These are phyloP conservation scores for Thymelicus acteon DNA, from an alignment of 2,888 invertebrate species.

Conservation along the genomic window DNA sequence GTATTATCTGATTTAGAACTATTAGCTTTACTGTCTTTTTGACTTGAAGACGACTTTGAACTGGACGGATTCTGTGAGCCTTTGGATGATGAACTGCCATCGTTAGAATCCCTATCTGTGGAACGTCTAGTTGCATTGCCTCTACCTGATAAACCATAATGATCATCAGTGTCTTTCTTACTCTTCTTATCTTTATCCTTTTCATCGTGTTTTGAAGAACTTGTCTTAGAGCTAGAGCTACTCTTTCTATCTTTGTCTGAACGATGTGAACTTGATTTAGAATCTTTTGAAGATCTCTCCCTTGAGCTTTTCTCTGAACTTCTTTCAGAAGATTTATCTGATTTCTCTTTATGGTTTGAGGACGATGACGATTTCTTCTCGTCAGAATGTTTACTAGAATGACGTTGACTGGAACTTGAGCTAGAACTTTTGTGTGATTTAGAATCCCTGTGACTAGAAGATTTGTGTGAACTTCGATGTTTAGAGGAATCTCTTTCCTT, in stretches of 20 bases:
- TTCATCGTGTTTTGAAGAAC: conserved; percentile 62
- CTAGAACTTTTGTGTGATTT: conserved; percentile 68
- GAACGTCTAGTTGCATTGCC: conserved; percentile 88
- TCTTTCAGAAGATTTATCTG: conserved; percentile 50
- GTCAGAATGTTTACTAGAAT: conserved; percentile 68
- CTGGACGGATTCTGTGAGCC: conserved; percentile 68
- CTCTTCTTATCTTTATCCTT: conserved; percentile 76
- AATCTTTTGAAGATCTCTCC: conserved; percentile 62
- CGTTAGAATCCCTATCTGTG: conserved; percentile 92
- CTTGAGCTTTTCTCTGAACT: conserved; percentile 63
- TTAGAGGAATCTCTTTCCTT: conserved; percentile 66
- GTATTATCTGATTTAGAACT: conserved; percentile 75
- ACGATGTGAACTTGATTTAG: conserved; percentile 67
- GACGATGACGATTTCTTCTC: conserved; percentile 68
- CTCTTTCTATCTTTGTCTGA: conserved; percentile 77
- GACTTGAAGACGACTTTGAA: conserved; percentile 66
- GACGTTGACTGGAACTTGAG: conserved; percentile 49
- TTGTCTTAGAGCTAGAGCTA: conserved; percentile 54
- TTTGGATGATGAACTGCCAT: conserved; percentile 85
- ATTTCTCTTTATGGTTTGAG: conserved; percentile 65
- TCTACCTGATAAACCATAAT: conserved; percentile 87
- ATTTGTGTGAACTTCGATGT: conserved; percentile 71
- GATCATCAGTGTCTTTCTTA: conserved; percentile 88
- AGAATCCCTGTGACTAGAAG: conserved; percentile 67
- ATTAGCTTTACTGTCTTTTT: conserved; percentile 71